Evolutionary conservation across 1,140 invertebrate species (phyloP), one percentile per base, ranked within the genome.

Genomic region (Pseudomyrmex concolor): DNA sequence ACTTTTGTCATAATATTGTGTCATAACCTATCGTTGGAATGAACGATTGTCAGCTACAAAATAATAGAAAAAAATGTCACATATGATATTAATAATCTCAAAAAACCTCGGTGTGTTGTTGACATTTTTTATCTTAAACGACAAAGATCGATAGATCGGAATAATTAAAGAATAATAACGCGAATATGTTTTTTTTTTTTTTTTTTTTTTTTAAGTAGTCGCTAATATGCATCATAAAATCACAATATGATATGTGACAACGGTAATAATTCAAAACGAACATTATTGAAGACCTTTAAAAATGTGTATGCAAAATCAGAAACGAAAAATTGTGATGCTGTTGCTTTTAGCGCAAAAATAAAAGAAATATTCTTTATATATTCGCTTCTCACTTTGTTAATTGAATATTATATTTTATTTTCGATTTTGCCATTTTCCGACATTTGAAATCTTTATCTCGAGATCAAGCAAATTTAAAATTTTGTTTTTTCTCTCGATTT

Each of bases 81-180:
- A 1, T 15, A 15, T 51, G 25, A 63, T 54, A 51, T 77, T 84
- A 71, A 77, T 67, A 80, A 86, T 84, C 80, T 45, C 12, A 13
- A 48, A 68, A 67, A 19, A 13, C 43, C 9, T 17, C 51, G 57
- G 10, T 82, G 3, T 71, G 25, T 8, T 19, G 10, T 17, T 57
- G 25, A 60, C 59, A n/a, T 25, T 2, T 17, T 25, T 19, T 4
- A 15, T 9, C n/a, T 50, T 48, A 19, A 22, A 12, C 43, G 45
- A 50, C 17, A 19, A 5, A 19, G 62, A 8, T 71, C 45, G 12
- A 51, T 62, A 45, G 22, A 2, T 13, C 25, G n/a, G 22, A 22
- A 22, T 1, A 22, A 22, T 22, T n/a, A 70, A 2, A n/a, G 45
- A 64, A 64, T 43, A 51, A 72, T 25, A 15, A 10, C 25, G 17